A percentile compares a stretch with the other conserved stretches of the same genome.
These are phyloP conservation scores for Chromoteleia sp. DNA, from an alignment of 2,888 invertebrate genomes.

Conservation along the genomic window DNA sequence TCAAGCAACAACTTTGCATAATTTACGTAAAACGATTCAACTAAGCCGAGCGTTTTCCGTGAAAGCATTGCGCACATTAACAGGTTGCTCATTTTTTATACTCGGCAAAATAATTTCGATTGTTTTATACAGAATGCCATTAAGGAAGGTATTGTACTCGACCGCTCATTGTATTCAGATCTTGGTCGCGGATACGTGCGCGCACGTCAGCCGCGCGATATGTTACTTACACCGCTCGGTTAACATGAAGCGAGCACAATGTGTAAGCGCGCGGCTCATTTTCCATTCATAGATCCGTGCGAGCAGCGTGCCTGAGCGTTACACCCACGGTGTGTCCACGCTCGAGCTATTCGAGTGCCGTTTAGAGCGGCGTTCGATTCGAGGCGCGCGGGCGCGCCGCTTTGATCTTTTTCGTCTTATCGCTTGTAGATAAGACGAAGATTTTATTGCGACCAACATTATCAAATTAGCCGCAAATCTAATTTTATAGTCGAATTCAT, in stretches of 20 bases:
- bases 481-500: conserved; percentile 47
- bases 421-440: conserved; percentile 27
- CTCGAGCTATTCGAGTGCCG: conserved; percentile 65
- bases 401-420: conserved; percentile 64
- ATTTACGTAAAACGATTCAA: too few relatives aligned
- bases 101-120: conserved; percentile 52
- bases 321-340: conserved; percentile 73
- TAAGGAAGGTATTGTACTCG: conserved; percentile 78
- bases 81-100: conserved; percentile 26
- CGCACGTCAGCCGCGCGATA: conserved; percentile 63
- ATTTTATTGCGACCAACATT: conserved; percentile 38
- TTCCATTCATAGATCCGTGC: conserved; percentile 79
- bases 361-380: conserved; percentile 25
- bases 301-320: conserved; percentile 71
- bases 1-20: too few relatives aligned
- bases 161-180: conserved; percentile 82
- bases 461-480: conserved; percentile 57
- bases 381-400: conserved; percentile 29
- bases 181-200: conserved; percentile 67
- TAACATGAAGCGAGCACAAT: conserved; percentile 28
- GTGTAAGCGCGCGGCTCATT: conserved; percentile 74
- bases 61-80: conserved; percentile 19
- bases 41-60: not conserved
- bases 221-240: conserved; percentile 57
- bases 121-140: conserved; percentile 73